Evolutionary conservation across 1,140 invertebrate species (phyloP).

Genomic region (Sycophaga agraensis): DNA sequence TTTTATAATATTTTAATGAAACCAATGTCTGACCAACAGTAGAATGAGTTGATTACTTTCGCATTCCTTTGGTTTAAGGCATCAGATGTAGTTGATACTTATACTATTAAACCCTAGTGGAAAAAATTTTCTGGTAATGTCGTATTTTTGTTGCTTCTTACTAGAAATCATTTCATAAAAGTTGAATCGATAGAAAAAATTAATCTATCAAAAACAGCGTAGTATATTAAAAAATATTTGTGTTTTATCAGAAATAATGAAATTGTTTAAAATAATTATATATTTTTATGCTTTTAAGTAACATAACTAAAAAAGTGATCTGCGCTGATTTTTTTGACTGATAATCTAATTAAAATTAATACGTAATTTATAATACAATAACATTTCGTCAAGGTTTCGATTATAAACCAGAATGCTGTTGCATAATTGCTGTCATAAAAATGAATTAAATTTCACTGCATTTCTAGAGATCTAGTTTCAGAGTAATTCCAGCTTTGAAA

Average conservation of each 20-base stretch:
- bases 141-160: no score
- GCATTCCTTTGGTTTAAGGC: slow-evolving; percentile 28
- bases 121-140: neutral
- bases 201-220: no score
- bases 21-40: slow-evolving; percentile 19
- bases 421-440: no score
- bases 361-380: neutral
- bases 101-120: slow-evolving; percentile 14
- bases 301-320: no score
- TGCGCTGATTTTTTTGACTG: no score
- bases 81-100: slow-evolving; percentile 25
- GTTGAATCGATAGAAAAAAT: no score
- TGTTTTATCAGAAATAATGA: neutral
- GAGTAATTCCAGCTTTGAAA: no score
- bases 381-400: neutral
- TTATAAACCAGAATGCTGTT: neutral
- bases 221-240: neutral
- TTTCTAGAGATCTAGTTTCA: no score
- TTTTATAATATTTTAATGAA: neutral
- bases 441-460: no score
- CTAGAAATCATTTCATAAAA: no score
- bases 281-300: no score
- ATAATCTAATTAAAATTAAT: neutral
- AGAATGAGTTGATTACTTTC: slow-evolving; percentile 25
- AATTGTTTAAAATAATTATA: neutral